phyloP scores from a whole-genome alignment of 2,888 invertebrate genomes.

The Trissonchulus latispiculum region DNA sequence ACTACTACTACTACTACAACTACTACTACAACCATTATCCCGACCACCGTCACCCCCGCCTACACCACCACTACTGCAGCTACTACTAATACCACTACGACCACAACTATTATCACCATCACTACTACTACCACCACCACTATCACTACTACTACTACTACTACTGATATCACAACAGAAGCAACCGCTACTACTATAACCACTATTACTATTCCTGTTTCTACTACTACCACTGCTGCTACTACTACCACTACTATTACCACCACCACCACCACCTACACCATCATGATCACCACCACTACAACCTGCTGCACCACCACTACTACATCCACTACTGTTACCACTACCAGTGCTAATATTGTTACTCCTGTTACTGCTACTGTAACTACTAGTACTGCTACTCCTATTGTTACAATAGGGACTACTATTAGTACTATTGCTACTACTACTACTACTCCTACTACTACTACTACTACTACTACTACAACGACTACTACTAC shows the following conservation, averaged over 20 bases:
- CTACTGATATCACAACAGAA: background rate
- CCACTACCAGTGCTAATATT: slow-evolving; percentile 19
- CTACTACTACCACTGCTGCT: slow-evolving; percentile 17
- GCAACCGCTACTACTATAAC: slow-evolving; percentile 11
- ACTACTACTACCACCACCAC: slow-evolving; percentile 4
- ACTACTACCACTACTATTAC: slow-evolving; percentile 17
- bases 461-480: slow-evolving; percentile 22
- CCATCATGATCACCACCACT: slow-evolving; percentile 17
- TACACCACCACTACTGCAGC: background rate
- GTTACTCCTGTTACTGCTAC: too few relatives aligned
- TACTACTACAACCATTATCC: background rate
- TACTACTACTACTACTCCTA: slow-evolving; percentile 16
- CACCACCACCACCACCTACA: slow-evolving; percentile 15
- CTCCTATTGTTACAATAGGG: slow-evolving; percentile 20
- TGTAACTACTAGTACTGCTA: slow-evolving; percentile 21
- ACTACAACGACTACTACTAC: slow-evolving; percentile 21
- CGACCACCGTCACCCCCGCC: too few relatives aligned
- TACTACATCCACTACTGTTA: slow-evolving; percentile 21
- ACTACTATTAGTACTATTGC: slow-evolving; percentile 19
- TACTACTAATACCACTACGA: too few relatives aligned
- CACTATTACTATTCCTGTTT: background rate
- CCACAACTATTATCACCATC: slow-evolving; percentile 1
- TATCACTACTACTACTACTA: too few relatives aligned
- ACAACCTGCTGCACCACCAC: slow-evolving; percentile 20
- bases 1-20: too few relatives aligned